Conservation (phyloP, 2,888 invertebrate species). For the Stegophylla sp. region DNA sequence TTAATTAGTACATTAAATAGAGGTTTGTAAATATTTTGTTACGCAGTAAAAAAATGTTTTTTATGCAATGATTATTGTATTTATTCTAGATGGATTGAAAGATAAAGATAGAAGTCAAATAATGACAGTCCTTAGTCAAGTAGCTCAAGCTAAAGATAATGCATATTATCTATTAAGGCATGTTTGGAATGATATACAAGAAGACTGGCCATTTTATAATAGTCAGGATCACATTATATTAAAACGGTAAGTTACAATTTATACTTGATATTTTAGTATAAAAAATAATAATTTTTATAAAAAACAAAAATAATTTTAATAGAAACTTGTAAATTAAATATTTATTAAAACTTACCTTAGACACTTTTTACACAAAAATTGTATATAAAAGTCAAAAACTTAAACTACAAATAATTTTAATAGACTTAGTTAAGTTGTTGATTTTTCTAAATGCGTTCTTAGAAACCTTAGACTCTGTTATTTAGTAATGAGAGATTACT, state of each 20-base stretch:
- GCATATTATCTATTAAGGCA: constrained; percentile 85
- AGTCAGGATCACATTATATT: constrained; percentile 79
- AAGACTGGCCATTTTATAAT: constrained; percentile 92
- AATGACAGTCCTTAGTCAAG: constrained; percentile 73
- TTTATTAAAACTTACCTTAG: no score
- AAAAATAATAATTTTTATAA: no score
- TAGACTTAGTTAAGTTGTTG: no score
- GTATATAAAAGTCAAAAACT: no score
- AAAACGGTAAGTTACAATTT: constrained; percentile 71
- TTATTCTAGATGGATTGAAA: constrained; percentile 78
- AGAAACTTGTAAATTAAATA: no score
- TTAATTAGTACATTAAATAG: constrained; percentile 79
- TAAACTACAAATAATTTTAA: no score
- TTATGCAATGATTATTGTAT: not conserved
- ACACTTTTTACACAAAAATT: no score
- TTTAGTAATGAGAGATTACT: no score
- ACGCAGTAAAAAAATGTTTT: not conserved
- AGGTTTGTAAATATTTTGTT: constrained; percentile 69
- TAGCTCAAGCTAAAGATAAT: constrained; percentile 82
- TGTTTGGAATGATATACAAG: constrained; percentile 91
- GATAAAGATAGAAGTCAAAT: constrained; percentile 82
- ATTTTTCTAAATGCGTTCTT: no score
- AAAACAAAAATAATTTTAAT: no score
- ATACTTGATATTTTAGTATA: not conserved
- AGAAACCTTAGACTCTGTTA: no score